These are phyloP conservation scores for Malacosoma neustria DNA, from an alignment of 2,888 invertebrate genomes.

Conservation along the genomic window DNA sequence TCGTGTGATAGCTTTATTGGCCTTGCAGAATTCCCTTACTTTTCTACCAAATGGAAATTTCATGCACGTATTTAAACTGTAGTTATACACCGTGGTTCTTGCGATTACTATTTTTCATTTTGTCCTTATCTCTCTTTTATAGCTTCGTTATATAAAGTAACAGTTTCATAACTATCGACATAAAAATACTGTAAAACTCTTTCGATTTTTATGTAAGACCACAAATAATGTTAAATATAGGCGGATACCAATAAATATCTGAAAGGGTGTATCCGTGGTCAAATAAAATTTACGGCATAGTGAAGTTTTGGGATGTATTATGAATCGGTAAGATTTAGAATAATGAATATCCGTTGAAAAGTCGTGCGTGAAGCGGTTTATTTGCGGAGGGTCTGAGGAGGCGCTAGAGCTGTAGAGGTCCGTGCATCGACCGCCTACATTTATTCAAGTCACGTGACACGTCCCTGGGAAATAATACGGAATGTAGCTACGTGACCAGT, in stretches of 20 bases:
- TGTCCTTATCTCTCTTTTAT: too few species aligned
- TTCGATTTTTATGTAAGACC: neutral
- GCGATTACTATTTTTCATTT: too few species aligned
- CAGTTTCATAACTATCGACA: too few species aligned
- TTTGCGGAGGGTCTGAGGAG: conserved; percentile 67
- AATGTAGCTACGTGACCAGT: conserved; percentile 74
- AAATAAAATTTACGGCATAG: conserved; percentile 28
- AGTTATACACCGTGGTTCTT: neutral
- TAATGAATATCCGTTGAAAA: conserved; percentile 69
- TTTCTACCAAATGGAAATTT: neutral
- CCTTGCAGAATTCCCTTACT: conserved; percentile 19
- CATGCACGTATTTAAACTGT: neutral
- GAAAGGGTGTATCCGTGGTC: conserved; percentile 20
- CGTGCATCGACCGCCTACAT: conserved; percentile 40
- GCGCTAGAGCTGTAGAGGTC: conserved; percentile 39
- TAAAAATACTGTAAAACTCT: too few species aligned
- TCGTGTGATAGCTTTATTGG: conserved; percentile 49
- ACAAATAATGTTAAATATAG: neutral
- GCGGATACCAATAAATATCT: conserved; percentile 9
- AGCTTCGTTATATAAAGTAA: too few species aligned
- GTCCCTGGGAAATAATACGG: conserved; percentile 75
- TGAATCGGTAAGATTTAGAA: conserved; percentile 62
- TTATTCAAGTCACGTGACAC: conserved; percentile 71
- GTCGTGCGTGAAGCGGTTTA: conserved; percentile 73
- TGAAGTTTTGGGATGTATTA: conserved; percentile 40